phyloP scores from a whole-genome alignment of 2,888 invertebrate species.

The Brachyptera putata region DNA sequence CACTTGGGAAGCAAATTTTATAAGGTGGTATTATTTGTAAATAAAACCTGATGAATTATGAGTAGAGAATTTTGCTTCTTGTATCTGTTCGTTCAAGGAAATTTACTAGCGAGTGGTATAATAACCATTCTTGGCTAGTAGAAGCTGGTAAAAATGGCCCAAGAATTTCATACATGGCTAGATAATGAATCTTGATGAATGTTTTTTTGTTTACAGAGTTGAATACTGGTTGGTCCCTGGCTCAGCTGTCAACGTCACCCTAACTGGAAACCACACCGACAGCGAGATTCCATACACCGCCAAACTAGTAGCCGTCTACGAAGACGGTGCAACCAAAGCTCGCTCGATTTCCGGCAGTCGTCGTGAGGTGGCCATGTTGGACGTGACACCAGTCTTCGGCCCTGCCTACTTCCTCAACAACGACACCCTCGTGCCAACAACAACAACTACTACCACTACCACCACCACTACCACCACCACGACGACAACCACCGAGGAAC shows the following conservation, averaged over 20 bases:
- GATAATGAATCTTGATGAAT: not conserved
- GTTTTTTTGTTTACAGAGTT: conserved; percentile 45
- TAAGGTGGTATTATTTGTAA: too few relatives aligned
- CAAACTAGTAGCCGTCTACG: conserved; percentile 64
- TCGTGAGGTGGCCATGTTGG: conserved; percentile 59
- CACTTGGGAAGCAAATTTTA: too few relatives aligned
- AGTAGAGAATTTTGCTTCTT: too few relatives aligned
- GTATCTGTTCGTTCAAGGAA: too few relatives aligned
- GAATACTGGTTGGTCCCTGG: conserved; percentile 67
- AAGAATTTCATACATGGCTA: too few relatives aligned
- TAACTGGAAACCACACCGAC: conserved; percentile 67
- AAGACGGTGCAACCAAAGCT: conserved; percentile 55
- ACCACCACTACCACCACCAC: conserved; percentile 40
- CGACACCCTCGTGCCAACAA: conserved; percentile 73
- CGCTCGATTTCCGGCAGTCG: conserved; percentile 60
- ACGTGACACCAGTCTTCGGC: conserved; percentile 68
- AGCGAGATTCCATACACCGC: conserved; percentile 72
- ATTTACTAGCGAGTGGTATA: too few relatives aligned
- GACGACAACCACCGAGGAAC: conserved; percentile 35
- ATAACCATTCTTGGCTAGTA: too few relatives aligned
- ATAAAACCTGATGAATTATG: too few relatives aligned
- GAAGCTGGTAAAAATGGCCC: too few relatives aligned
- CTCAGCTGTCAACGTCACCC: conserved; percentile 76
- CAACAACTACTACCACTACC: conserved; percentile 57
- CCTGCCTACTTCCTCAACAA: conserved; percentile 72